Evolutionary conservation across 2,113 vertebrate species (phyloP).

Genomic region (Planiliza haematocheilus): DNA sequence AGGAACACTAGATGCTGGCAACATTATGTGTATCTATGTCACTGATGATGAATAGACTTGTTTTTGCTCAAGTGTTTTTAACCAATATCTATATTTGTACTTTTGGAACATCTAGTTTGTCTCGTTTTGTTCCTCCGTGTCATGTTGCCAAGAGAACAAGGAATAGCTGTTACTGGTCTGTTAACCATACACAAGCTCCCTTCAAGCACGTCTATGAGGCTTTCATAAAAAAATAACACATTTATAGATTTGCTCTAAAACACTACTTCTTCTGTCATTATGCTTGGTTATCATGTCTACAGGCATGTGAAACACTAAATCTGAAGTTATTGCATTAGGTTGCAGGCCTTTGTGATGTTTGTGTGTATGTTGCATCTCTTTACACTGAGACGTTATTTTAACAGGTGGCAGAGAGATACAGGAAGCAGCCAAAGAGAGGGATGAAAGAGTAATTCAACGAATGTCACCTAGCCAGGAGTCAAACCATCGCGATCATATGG

Average conservation of each 20-base stretch:
- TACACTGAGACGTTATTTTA: neutral
- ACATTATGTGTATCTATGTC: neutral
- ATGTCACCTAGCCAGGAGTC: neutral
- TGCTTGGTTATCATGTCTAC: neutral
- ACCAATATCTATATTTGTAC: constrained; percentile 28
- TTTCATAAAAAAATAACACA: neutral
- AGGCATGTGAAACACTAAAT: neutral
- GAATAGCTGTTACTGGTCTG: constrained; percentile 10
- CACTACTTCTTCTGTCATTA: neutral
- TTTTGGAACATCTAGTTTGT: constrained; percentile 24
- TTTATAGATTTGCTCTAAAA: neutral
- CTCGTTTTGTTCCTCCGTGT: neutral
- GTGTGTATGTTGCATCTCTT: neutral
- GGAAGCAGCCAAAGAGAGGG: neutral
- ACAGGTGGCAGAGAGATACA: neutral
- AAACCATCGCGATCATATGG: neutral
- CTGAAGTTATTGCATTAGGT: neutral
- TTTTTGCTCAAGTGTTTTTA: neutral
- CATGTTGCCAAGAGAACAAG: constrained; percentile 57
- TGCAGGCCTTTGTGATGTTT: neutral
- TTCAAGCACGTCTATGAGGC: neutral
- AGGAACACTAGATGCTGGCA: neutral
- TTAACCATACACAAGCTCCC: neutral
- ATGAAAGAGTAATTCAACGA: neutral
- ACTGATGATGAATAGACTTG: constrained; percentile 1